phyloP scores from a whole-genome alignment of 1,140 invertebrate genomes.

The Drosophila ohnishii region DNA sequence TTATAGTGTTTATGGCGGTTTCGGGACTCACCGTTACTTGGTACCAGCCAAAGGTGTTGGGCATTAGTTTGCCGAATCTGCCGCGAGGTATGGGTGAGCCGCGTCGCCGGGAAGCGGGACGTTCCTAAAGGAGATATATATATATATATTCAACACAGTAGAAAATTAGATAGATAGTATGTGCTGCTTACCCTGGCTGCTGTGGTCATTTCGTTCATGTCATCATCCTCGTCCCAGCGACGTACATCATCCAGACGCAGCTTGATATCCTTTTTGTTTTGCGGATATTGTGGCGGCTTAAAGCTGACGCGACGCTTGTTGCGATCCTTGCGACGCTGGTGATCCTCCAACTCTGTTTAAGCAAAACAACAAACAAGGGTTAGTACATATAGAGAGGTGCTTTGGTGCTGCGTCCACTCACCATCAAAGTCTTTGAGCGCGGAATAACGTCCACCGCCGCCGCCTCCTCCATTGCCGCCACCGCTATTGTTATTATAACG shows the following conservation, averaged over 20 bases:
- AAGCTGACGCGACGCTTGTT: conserved; percentile 79
- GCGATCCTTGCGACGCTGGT: conserved; percentile 67
- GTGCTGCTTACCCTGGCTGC: conserved; percentile 34
- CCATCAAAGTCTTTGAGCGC: conserved; percentile 66
- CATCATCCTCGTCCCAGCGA: conserved; percentile 80
- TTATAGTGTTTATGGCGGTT: not conserved
- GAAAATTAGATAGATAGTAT: no score
- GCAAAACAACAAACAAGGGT: not conserved
- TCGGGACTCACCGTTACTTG: conserved; percentile 75
- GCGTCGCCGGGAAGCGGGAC: conserved; percentile 52
- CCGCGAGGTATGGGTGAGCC: conserved; percentile 64
- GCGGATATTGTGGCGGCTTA: conserved; percentile 60
- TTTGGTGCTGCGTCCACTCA: conserved; percentile 25
- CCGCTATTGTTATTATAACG: conserved; percentile 60
- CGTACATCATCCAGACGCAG: conserved; percentile 64
- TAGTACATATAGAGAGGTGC: not conserved
- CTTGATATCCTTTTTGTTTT: conserved; percentile 66
- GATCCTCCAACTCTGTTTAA: conserved; percentile 47
- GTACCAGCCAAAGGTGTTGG: conserved; percentile 74
- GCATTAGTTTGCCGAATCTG: conserved; percentile 72
- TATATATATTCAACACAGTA: not conserved
- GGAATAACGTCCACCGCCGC: conserved; percentile 54
- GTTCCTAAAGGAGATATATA: conserved; percentile 22
- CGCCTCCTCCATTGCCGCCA: conserved; percentile 34
- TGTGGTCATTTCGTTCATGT: conserved; percentile 68